phyloP scores from a whole-genome alignment of 1,140 invertebrate species.

The Ptiloglossa arizonensis region DNA sequence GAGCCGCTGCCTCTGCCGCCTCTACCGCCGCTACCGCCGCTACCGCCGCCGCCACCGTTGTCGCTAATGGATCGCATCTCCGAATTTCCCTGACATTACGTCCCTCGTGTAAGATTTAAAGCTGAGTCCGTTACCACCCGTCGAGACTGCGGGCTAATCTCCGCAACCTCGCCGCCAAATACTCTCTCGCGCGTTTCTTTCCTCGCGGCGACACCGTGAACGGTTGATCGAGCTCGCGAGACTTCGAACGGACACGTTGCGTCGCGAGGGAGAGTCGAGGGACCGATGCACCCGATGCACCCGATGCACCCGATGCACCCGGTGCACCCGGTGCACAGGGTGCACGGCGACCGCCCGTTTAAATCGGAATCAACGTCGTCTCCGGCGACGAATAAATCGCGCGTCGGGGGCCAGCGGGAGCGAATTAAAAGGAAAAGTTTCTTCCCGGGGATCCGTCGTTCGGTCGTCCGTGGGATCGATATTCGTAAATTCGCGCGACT shows the following conservation, averaged over 20 bases:
- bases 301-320: too few relatives aligned
- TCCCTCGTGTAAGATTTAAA: slow-evolving; percentile 74
- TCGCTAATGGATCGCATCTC: slow-evolving; percentile 75
- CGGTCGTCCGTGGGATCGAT: slow-evolving; percentile 25
- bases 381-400: not conserved
- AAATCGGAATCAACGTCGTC: slow-evolving; percentile 3
- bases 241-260: too few relatives aligned
- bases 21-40: too few relatives aligned
- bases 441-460: not conserved
- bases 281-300: too few relatives aligned
- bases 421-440: slow-evolving; percentile 29
- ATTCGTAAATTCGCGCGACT: slow-evolving; percentile 39
- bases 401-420: too few relatives aligned
- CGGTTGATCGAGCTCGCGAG: too few relatives aligned
- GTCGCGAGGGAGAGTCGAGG: too few relatives aligned
- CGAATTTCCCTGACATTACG: slow-evolving; percentile 73
- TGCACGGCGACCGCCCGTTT: not conserved
- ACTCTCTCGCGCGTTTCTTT: too few relatives aligned
- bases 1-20: too few relatives aligned
- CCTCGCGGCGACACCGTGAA: too few relatives aligned
- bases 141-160: slow-evolving; percentile 63
- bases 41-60: too few relatives aligned
- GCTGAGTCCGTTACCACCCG: slow-evolving; percentile 51
- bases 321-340: not conserved
- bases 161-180: slow-evolving; percentile 51